Evolutionary conservation across 1,140 invertebrate species (phyloP).

Genomic region (Platyscapa corneri): DNA sequence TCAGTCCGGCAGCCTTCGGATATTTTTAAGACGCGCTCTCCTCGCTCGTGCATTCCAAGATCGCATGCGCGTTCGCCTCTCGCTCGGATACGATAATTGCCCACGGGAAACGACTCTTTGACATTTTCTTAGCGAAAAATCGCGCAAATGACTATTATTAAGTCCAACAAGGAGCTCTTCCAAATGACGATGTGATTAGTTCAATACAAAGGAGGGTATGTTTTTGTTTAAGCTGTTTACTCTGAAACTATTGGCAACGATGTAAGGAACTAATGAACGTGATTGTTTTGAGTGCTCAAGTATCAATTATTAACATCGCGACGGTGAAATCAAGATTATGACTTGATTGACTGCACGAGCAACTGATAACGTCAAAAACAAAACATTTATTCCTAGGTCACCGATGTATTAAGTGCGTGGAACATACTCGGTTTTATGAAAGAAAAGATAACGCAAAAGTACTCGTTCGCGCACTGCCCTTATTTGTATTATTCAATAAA

Average conservation of each 20-base stretch:
- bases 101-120: not conserved
- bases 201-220: not conserved
- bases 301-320: not conserved
- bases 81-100: not conserved
- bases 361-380: not conserved
- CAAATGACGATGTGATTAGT: not conserved
- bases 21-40: not conserved
- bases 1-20: not conserved
- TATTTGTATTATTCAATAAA: not conserved
- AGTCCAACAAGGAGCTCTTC: not conserved
- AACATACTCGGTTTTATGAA: not conserved
- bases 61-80: not conserved
- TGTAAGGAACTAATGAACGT: not conserved
- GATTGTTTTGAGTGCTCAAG: not conserved
- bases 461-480: no score
- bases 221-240: not conserved
- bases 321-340: not conserved
- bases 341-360: not conserved
- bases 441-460: not conserved
- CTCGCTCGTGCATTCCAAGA: no score
- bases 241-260: not conserved
- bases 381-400: constrained; percentile 9
- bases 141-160: not conserved
- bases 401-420: not conserved
- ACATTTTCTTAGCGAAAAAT: not conserved